These are phyloP conservation scores for Nezara viridula DNA, from an alignment of 2,888 invertebrate species.

Conservation along the genomic window DNA sequence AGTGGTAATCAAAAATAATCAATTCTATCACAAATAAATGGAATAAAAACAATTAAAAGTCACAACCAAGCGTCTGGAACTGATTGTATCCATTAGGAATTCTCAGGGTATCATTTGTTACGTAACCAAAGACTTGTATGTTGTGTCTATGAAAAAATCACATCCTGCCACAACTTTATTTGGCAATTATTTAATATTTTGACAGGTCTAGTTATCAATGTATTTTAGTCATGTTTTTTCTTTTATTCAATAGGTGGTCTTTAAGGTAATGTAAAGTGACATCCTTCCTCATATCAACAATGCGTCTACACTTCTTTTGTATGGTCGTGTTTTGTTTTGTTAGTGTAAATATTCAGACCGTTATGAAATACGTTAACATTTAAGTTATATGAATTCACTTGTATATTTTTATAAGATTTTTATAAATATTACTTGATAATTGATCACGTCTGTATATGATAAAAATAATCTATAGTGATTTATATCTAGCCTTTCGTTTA, in stretches of 20 bases:
- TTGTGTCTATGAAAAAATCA: slow-evolving; percentile 7
- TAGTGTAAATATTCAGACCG: too few species aligned
- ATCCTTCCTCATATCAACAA: neutral
- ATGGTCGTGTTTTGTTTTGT: neutral
- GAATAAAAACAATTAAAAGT: slow-evolving; percentile 19
- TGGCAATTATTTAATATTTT: slow-evolving; percentile 30
- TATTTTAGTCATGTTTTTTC: neutral
- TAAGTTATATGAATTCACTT: neutral
- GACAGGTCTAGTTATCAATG: neutral
- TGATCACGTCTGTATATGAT: too few species aligned
- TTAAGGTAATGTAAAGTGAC: neutral
- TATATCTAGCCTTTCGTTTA: too few species aligned
- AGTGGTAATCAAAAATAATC: neutral
- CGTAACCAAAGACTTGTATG: slow-evolving; percentile 2
- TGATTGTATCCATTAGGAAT: slow-evolving; percentile 31
- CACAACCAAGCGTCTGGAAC: neutral
- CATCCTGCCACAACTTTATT: neutral
- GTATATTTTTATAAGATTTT: too few species aligned
- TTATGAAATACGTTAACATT: neutral
- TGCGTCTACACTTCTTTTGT: neutral
- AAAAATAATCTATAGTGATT: too few species aligned
- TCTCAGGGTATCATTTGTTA: slow-evolving; percentile 2
- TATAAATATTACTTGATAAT: neutral
- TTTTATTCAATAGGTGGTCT: neutral
- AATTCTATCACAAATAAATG: neutral